Evolutionary conservation across 2,113 vertebrate genomes (phyloP), one percentile per base, ranked within the genome.

Genomic region (Cinclus cinclus): DNA sequence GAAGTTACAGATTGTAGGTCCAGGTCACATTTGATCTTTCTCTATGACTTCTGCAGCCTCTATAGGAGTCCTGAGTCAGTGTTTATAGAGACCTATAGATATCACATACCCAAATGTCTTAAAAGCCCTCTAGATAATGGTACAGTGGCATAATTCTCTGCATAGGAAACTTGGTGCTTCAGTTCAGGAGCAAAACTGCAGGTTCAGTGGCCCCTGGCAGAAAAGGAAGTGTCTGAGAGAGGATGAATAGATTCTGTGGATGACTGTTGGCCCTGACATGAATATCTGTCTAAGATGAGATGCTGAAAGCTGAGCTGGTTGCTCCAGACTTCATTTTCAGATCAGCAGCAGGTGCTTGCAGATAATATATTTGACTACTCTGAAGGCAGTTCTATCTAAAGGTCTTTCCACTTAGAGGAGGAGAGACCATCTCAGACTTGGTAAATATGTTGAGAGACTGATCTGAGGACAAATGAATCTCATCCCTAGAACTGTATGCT

Each of bases 401-500:
- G 1, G 2, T 60, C 27, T 63, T 94, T 64, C 21, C 17, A 25
- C 11, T 44, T 56, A 47, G 24, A n/a, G 56, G 50, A 89, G 44
- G 44, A 70, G 33, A 62, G 33, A 68, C 5, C 16, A 52, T 44
- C 25, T 67, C 13, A 31, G 52, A n/a, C 13, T 41, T 65, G 3
- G 2, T 65, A 15, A 68, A 42, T 65, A 62, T 19, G 13, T 8
- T 77, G 53, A 74, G 23, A 80, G 31, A 41, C 12, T 1, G 2
- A 74, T 75, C 64, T 44, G 7, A 56, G 31, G 44, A 46, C 23
- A 73, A 73, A 35, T n/a, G 4, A 60, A 64, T 71, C 15, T 52
- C 1, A 3, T 3, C 5, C 2, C 4, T 1, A 4, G 25, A 18
- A 35, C 9, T 63, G 3, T 13, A 16, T n/a, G 18, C 14, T 69